These are phyloP conservation scores for Zapornia atra DNA, from an alignment of 2,113 vertebrate genomes.

Conservation along the genomic window DNA sequence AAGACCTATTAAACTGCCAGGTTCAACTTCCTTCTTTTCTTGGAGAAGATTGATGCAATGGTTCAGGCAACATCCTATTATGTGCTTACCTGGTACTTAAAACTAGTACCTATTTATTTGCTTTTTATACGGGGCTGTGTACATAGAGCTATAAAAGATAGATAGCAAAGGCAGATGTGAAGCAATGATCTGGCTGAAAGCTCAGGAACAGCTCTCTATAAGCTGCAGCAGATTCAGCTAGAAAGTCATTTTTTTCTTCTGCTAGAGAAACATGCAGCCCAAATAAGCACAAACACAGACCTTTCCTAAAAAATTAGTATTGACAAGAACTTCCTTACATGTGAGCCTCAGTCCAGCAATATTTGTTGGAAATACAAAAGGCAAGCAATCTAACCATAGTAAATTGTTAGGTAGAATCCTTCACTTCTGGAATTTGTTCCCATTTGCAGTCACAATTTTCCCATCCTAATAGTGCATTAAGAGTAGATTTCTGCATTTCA, in stretches of 20 bases:
- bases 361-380: background rate
- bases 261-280: background rate
- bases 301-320: background rate
- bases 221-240: background rate
- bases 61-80: background rate
- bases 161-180: background rate
- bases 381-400: background rate
- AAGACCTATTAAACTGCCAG: background rate
- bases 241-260: background rate
- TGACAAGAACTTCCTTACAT: background rate
- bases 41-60: background rate
- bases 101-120: background rate
- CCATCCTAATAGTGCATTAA: background rate
- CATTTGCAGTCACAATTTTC: background rate
- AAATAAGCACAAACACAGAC: background rate
- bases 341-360: background rate
- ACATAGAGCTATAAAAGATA: background rate
- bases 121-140: background rate
- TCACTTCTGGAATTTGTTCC: background rate
- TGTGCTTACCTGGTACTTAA: background rate
- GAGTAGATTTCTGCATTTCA: conserved; percentile 34
- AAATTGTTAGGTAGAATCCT: background rate
- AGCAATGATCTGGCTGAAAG: background rate
- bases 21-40: background rate
- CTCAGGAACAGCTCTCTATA: background rate